Base-by-base conservation (phyloP, 2,797 vertebrate species). In the Galaxias olidus region DNA sequence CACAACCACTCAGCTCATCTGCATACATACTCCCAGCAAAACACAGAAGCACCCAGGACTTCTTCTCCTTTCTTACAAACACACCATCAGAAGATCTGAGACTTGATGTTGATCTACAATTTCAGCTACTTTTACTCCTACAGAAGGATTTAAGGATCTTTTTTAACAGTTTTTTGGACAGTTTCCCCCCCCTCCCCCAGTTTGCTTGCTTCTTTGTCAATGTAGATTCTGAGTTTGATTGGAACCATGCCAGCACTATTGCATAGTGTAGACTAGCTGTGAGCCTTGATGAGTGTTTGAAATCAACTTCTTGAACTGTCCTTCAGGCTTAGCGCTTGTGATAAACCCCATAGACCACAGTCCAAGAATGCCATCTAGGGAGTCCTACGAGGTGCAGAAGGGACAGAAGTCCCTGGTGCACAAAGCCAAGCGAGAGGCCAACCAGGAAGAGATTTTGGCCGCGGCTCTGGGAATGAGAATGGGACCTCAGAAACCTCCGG, bases 401-500 rank as follows among this genome's bases (percentile, higher is more conserved):
- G 91, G 90, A 77, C 84, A 87, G 47, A 93, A 92, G 89, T 86
- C 87, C 61, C 86, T 95, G 66, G 91, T 94, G 83, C 94, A 90
- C 89, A 94, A 92, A 89, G 90, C 92, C 78, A 95, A 94, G 81
- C 93, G 88, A 65, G 93, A 95, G 85, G 88, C 91, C 86, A 95
- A 93, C 66, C 96, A 97, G 79, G 95, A 93, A 87, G 95, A 96
- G 65, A 91, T 99, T 53, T 82, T 99, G 91, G 92, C 93, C 43
- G 95, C 96, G 42, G 96, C 96, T 61, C 79, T 99, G 87, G 95
- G 95, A 76, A 95, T 98, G 95, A 96, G 95, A 82, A 95, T 97
- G 92, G 94, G 94, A 75, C 90, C 96, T 87, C 95, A 92, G 87
- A 99, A 99, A 91, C 93, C 96, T 52, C 93, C 96, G 14, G 93